Percentiles rank a stretch among this genome's conserved stretches.
phyloP scores from a whole-genome alignment of 2,113 vertebrate genomes.

The Martes martes region DNA sequence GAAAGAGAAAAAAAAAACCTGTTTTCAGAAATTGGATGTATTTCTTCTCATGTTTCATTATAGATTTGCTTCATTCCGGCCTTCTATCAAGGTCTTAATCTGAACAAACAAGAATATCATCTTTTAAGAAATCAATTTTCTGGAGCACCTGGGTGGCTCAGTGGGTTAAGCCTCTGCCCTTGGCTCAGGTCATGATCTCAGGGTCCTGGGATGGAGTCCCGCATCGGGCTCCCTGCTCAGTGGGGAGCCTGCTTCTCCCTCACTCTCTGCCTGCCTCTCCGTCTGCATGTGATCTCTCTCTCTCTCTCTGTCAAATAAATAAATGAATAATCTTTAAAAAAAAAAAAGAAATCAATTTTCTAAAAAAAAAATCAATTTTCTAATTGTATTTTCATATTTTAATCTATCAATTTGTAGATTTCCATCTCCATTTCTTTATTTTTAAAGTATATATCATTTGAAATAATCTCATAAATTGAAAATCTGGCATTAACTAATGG shows the following conservation, averaged over 20 bases:
- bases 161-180: no score
- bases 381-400: slow-evolving; percentile 22
- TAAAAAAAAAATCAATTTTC: not conserved
- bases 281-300: no score
- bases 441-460: not conserved
- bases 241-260: no score
- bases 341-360: not conserved
- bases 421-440: not conserved
- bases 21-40: not conserved
- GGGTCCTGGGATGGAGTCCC: no score
- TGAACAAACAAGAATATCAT: not conserved
- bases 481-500: not conserved
- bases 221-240: no score
- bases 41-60: not conserved
- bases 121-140: not conserved
- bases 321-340: no score
- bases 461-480: not conserved
- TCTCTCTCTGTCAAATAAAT: no score
- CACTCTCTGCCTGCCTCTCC: no score
- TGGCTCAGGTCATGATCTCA: no score
- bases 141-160: no score
- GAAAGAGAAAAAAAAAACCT: not conserved
- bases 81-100: not conserved
- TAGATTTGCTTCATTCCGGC: not conserved
- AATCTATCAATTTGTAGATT: not conserved